Base-by-base conservation (phyloP, 2,797 vertebrate genomes). In the Centroberyx gerrardi region DNA sequence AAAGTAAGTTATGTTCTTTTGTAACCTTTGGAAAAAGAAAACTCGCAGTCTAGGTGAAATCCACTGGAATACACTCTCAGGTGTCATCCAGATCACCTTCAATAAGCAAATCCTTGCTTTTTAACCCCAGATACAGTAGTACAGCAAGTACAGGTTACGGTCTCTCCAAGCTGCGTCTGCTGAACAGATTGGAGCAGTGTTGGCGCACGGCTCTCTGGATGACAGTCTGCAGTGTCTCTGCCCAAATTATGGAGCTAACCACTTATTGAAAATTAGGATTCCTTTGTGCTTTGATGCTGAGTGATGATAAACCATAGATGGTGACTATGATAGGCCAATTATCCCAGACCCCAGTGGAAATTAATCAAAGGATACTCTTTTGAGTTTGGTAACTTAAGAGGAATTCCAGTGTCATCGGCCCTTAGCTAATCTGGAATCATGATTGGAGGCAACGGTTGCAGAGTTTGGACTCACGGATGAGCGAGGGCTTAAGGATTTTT, bases 351-450 rank as follows among this genome's bases (percentile, higher is more conserved):
- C 66, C 70, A 64, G 69, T 66, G 78, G 78, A 93, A 90, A 83
- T 82, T 68, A 84, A 89, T 90, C 90, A 87, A 83, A 90, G 83
- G 71, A 68, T 85, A 72, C 67, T 82, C 79, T 75, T 89, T 86
- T 54, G 54, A 87, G 62, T 81, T 92, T 67, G 52, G 81, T 69
- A 83, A 86, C 88, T 83, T 85, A 60, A 88, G 68, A 91, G 74
- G 80, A 88, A 92, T 94, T 94, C 89, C 90, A 88, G 62, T 92
- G 92, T 92, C 91, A 78, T 62, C 58, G 12, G 77, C 62, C 82
- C 46, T 93, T 73, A 87, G 80, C 83, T 90, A 91, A 93, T 91
- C 90, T 88, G 73, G 77, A 89, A 85, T 81, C 78, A 59, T 86
- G 86, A 93, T 91, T 87, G 85, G 83, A 93, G 72, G 76, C 80